These are phyloP conservation scores for Argyrosomus japonicus DNA, from an alignment of 2,113 vertebrate species.

Conservation along the genomic window DNA sequence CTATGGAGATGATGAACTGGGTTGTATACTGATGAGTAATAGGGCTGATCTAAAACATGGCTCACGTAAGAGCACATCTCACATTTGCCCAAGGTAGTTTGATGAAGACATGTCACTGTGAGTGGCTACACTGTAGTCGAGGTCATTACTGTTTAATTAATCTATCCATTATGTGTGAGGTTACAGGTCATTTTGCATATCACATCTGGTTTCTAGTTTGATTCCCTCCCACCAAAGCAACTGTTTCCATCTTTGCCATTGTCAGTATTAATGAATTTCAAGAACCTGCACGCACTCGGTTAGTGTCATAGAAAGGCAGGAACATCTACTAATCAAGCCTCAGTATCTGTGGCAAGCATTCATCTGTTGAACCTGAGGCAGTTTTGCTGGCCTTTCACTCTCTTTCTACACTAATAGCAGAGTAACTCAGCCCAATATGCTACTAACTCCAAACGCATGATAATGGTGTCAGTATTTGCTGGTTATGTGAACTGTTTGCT, in stretches of 20 bases:
- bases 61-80: background rate
- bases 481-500: too few relatives aligned
- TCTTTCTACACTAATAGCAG: background rate
- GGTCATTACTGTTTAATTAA: slow-evolving; percentile 8
- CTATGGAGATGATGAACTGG: slow-evolving; percentile 45
- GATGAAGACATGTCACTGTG: background rate
- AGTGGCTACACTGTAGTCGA: background rate
- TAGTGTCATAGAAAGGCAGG: slow-evolving; percentile 1
- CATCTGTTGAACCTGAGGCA: background rate
- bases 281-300: background rate
- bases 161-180: background rate
- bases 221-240: slow-evolving; percentile 4
- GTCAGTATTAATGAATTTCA: slow-evolving; percentile 28
- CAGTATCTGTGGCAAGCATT: background rate
- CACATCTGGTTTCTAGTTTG: slow-evolving; percentile 19
- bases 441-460: too few relatives aligned
- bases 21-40: slow-evolving; percentile 31
- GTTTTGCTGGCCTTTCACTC: background rate
- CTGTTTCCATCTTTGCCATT: background rate
- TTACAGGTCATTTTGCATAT: slow-evolving; percentile 11
- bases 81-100: slow-evolving; percentile 9
- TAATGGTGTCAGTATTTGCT: too few relatives aligned
- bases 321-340: background rate
- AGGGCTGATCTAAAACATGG: slow-evolving; percentile 13
- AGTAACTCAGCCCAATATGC: background rate